A percentile compares a stretch with the other conserved stretches of the same genome.
Conservation (phyloP, 2,797 vertebrate genomes). For the Botia almorhae region DNA sequence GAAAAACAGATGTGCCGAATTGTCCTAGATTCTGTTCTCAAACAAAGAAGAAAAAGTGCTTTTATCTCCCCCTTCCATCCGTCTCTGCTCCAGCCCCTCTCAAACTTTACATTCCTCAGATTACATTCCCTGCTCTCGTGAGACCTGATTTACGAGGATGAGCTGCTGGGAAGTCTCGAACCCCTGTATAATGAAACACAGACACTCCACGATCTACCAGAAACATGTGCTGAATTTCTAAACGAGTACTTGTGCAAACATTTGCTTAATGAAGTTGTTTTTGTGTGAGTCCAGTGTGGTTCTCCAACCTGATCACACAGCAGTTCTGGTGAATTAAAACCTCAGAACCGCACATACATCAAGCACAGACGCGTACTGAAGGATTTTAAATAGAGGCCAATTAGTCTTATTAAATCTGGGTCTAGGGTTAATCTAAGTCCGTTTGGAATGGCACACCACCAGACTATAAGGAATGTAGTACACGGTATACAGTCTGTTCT, state of each 20-base stretch:
- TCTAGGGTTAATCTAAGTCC: neutral
- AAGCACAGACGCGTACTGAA: neutral
- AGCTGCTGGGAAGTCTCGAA: conserved; percentile 32
- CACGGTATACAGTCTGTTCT: too few species aligned
- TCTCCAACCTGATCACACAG: neutral
- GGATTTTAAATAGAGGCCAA: neutral
- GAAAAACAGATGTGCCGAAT: too few species aligned
- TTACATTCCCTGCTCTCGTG: conserved; percentile 17
- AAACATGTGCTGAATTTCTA: neutral
- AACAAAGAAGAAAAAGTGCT: too few species aligned
- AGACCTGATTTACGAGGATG: conserved; percentile 26
- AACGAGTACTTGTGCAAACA: neutral
- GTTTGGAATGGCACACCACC: neutral
- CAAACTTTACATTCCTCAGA: conserved; percentile 30
- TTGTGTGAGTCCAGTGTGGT: neutral
- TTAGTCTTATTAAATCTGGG: neutral
- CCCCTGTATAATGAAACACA: neutral
- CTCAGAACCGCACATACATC: neutral
- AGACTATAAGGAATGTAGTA: neutral
- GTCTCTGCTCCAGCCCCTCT: neutral
- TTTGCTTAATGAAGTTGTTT: conserved; percentile 20
- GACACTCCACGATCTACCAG: neutral
- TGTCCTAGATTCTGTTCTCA: too few species aligned
- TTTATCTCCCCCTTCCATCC: too few species aligned
- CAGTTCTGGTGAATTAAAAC: neutral